These are phyloP conservation scores for Arenaria interpres DNA, from an alignment of 2,113 vertebrate genomes.

Conservation along the genomic window DNA sequence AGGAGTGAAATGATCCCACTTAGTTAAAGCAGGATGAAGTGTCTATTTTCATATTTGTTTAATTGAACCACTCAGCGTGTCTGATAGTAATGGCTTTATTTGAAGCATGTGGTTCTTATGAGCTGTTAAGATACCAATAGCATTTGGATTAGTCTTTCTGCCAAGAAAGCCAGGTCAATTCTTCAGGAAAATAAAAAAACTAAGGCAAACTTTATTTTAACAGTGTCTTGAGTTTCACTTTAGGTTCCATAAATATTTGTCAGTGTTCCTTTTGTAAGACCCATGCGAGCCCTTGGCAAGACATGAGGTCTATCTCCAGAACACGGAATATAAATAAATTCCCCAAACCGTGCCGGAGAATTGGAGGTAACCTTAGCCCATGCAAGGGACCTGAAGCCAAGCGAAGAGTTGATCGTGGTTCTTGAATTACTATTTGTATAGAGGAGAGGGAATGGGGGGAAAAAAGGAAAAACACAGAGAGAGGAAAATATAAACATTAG, in stretches of 20 bases:
- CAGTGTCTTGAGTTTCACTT: conserved; percentile 73
- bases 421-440: conserved; percentile 21
- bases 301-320: conserved; percentile 55
- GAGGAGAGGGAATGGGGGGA: neutral
- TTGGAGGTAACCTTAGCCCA: conserved; percentile 39
- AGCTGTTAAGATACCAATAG: conserved; percentile 71
- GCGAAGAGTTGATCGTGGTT: neutral
- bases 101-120: conserved; percentile 68
- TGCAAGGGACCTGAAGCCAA: conserved; percentile 41
- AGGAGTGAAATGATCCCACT: conserved; percentile 41
- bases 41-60: conserved; percentile 71
- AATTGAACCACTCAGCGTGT: conserved; percentile 59
- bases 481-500: neutral
- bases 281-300: conserved; percentile 62
- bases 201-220: conserved; percentile 76
- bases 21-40: conserved; percentile 63
- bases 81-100: conserved; percentile 58
- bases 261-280: conserved; percentile 68
- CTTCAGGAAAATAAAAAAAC: conserved; percentile 51
- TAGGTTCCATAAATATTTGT: conserved; percentile 78
- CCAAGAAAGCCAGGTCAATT: conserved; percentile 66
- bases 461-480: neutral
- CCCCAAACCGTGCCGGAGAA: conserved; percentile 23
- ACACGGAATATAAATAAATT: conserved; percentile 66
- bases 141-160: conserved; percentile 60